A percentile compares a stretch with the other conserved stretches of the same genome.
These are phyloP conservation scores for Neuroterus valhalla DNA, from an alignment of 1,140 invertebrate genomes.

Conservation along the genomic window DNA sequence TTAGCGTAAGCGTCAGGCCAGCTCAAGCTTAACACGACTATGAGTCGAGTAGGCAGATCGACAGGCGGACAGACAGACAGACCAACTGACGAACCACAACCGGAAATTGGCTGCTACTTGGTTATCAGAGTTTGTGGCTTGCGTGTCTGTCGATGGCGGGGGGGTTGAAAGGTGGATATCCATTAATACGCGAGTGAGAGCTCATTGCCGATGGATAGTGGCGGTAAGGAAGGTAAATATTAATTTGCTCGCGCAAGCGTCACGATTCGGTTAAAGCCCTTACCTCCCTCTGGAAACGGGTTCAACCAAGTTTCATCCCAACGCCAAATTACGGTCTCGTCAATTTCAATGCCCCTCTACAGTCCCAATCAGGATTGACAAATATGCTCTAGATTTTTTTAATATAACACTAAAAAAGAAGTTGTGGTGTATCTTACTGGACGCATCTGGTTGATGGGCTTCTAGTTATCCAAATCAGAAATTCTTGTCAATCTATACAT, in stretches of 20 bases:
- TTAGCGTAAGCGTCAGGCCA: slow-evolving; percentile 60
- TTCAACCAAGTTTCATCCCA: slow-evolving; percentile 42
- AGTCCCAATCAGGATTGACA: neutral
- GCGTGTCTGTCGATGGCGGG: slow-evolving; percentile 68
- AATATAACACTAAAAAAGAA: no score
- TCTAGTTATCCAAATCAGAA: no score
- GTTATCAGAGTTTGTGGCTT: slow-evolving; percentile 75
- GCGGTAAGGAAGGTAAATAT: slow-evolving; percentile 72
- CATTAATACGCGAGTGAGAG: slow-evolving; percentile 74
- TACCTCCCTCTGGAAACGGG: slow-evolving; percentile 51
- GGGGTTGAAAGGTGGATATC: slow-evolving; percentile 61
- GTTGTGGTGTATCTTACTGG: no score
- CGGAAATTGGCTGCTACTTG: slow-evolving; percentile 74
- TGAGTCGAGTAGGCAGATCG: slow-evolving; percentile 58
- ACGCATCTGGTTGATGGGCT: no score
- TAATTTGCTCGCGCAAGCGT: slow-evolving; percentile 71
- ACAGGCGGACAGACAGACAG: slow-evolving; percentile 48
- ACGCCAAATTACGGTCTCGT: slow-evolving; percentile 47
- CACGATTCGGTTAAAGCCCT: slow-evolving; percentile 61
- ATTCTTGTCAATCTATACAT: no score
- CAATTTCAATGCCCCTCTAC: slow-evolving; percentile 33
- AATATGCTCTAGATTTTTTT: neutral
- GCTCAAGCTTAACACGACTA: slow-evolving; percentile 62
- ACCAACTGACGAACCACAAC: slow-evolving; percentile 70
- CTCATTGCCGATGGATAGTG: slow-evolving; percentile 60